Evolutionary conservation across 2,797 vertebrate genomes (phyloP), one percentile per base, ranked within the genome.

Genomic region (Cossypha niveicapilla): DNA sequence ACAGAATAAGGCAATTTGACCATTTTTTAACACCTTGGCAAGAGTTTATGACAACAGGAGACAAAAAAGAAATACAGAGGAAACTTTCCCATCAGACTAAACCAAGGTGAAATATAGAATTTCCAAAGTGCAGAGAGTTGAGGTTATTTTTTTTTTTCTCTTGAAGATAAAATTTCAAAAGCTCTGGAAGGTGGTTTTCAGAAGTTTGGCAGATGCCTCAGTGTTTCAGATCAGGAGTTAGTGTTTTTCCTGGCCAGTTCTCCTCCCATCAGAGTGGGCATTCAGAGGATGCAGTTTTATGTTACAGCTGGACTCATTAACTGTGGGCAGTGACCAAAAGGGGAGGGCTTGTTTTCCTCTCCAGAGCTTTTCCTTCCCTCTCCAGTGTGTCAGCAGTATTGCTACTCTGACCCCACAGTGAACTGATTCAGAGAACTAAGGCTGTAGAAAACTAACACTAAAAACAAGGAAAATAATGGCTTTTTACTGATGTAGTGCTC

Each of bases 401-500:
- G 44, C 88, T 82, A 2, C 34, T 65, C 78, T 96, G 95, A 94
- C 90, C 93, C 48, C 65, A 23, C 51, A 47, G 25, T 93, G 93
- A 96, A 94, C 86, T 6, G 5, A 60, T 27, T 53, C 28, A 72
- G 81, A 80, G 32, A 77, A 63, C 25, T 34, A 7, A 80, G 16
- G 39, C 85, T 72, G 27, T 34, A 57, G 67, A 54, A 84, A 91
- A 45, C 17, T 19, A 47, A 39, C n/a, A 30, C 6, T 18, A 34
- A n/a, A 27, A 39, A 0, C 63, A 30, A 25, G 56, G 21, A 9
- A 82, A 84, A 62, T 3, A 57, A 41, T 34, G 41, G 62, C n/a
- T 81, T 92, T 66, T 63, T 60, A 10, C 2, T 62, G 47, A 2
- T 25, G 48, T 19, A 6, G 32, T 25, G 53, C 84, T 86, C 17